Conservation (phyloP, 2,888 invertebrate species). For the Nephrocerus scutellatus region DNA sequence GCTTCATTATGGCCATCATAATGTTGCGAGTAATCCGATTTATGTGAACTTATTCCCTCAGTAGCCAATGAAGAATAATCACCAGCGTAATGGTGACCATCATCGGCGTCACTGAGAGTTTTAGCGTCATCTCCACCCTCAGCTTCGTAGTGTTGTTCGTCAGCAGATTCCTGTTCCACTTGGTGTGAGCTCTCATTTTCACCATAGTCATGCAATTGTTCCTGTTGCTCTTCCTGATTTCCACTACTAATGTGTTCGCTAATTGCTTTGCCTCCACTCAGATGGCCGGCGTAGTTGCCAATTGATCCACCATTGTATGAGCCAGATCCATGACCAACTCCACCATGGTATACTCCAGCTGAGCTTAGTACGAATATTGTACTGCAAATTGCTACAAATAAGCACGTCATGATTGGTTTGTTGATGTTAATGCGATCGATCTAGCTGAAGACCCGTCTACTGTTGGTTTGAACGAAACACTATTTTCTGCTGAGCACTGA, state of each 20-base stretch:
- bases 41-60: slow-evolving; percentile 14
- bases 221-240: not conserved
- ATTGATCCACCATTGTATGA: slow-evolving; percentile 27
- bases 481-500: too few relatives aligned
- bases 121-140: slow-evolving; percentile 8
- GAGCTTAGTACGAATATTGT: too few relatives aligned
- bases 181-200: too few relatives aligned
- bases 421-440: too few relatives aligned
- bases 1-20: slow-evolving; percentile 22
- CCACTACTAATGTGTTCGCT: slow-evolving; percentile 7
- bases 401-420: too few relatives aligned
- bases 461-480: too few relatives aligned
- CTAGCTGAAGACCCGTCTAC: too few relatives aligned
- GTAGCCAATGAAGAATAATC: slow-evolving; percentile 9
- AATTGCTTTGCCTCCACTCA: slow-evolving; percentile 28
- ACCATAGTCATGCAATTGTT: slow-evolving; percentile 22
- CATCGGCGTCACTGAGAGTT: slow-evolving; percentile 27
- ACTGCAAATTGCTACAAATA: too few relatives aligned
- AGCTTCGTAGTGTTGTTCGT: slow-evolving; percentile 23
- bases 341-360: too few relatives aligned
- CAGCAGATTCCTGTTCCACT: slow-evolving; percentile 5
- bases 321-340: slow-evolving; percentile 23
- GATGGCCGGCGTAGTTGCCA: slow-evolving; percentile 30
- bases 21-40: slow-evolving; percentile 20
- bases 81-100: slow-evolving; percentile 22